A percentile compares a stretch with the other conserved stretches of the same genome.
Evolutionary conservation across 1,140 invertebrate genomes (phyloP).

Genomic region (Ceratina australensis): DNA sequence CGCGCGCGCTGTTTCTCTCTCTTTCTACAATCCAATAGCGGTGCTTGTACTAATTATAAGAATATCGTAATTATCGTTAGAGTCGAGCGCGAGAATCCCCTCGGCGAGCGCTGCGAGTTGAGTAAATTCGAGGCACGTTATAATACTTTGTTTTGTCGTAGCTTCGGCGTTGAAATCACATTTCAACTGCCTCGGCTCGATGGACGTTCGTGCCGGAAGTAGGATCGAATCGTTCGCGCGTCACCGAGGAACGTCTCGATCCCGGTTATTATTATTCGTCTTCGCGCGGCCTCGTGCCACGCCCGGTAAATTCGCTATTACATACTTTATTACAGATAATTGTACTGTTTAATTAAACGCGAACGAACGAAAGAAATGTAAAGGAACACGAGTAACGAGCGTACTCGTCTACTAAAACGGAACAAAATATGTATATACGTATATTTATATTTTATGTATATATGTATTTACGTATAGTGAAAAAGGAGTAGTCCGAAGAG

Average conservation of each 20-base stretch:
- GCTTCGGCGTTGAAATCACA: background rate
- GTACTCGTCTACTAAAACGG: constrained; percentile 15
- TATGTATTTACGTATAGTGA: constrained; percentile 7
- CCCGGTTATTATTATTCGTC: constrained; percentile 12
- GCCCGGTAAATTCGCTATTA: constrained; percentile 53
- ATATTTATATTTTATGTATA: too few relatives aligned
- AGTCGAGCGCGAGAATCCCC: constrained; percentile 53
- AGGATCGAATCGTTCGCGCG: background rate
- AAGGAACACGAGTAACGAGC: constrained; percentile 45
- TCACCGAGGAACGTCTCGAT: constrained; percentile 15
- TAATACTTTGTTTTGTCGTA: constrained; percentile 40
- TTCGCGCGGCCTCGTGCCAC: constrained; percentile 35
- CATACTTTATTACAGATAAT: constrained; percentile 57
- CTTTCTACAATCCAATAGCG: constrained; percentile 69
- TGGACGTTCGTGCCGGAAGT: constrained; percentile 8
- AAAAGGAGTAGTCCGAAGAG: background rate
- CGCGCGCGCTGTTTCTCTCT: constrained; percentile 26
- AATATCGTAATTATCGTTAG: constrained; percentile 64
- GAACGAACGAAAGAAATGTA: constrained; percentile 44
- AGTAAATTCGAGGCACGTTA: constrained; percentile 9
- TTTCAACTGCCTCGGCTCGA: background rate
- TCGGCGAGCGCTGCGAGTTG: constrained; percentile 11
- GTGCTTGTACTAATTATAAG: constrained; percentile 66
- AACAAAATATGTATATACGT: constrained; percentile 9
- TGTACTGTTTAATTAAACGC: constrained; percentile 62